A percentile compares a stretch with the other conserved stretches of the same genome.
phyloP scores from a whole-genome alignment of 2,113 vertebrate genomes.

The Myocastor coypus region DNA sequence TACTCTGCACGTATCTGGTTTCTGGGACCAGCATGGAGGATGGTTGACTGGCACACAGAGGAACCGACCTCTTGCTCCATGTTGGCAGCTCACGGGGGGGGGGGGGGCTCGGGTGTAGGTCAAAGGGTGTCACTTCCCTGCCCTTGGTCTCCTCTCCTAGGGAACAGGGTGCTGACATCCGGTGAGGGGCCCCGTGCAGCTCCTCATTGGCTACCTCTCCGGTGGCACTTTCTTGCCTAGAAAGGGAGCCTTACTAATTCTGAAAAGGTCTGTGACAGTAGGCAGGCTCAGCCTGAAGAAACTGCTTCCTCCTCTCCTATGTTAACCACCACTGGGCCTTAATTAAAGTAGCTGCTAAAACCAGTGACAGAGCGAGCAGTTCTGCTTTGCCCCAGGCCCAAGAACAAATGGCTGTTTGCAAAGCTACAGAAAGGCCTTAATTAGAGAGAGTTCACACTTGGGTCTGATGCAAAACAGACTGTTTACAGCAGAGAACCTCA shows the following conservation, averaged over 20 bases:
- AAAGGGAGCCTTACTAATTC: not conserved
- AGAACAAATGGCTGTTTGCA: not conserved
- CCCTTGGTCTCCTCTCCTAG: not conserved
- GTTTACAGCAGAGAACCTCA: constrained; percentile 22
- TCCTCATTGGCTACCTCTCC: not conserved
- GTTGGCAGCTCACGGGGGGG: not conserved
- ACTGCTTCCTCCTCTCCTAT: not conserved
- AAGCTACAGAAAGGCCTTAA: constrained; percentile 7
- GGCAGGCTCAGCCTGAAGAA: not conserved
- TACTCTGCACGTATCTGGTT: rapidly evolving
- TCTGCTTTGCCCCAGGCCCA: not conserved
- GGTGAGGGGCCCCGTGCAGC: not conserved
- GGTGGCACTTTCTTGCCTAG: not conserved
- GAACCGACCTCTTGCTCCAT: not conserved
- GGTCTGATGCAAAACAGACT: not conserved
- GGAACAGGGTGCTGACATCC: not conserved
- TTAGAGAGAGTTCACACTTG: not conserved
- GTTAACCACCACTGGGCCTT: not conserved
- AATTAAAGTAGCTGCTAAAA: not conserved
- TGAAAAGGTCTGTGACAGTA: not conserved
- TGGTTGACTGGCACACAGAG: not conserved
- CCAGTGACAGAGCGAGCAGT: not conserved
- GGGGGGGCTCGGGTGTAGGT: not conserved
- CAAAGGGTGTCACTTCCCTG: not conserved
- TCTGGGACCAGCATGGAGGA: not conserved